A percentile compares a stretch with the other conserved stretches of the same genome.
Evolutionary conservation across 53 echinoderm and acorn worm genomes (phyloP).

Genomic region (Henricia sp.): DNA sequence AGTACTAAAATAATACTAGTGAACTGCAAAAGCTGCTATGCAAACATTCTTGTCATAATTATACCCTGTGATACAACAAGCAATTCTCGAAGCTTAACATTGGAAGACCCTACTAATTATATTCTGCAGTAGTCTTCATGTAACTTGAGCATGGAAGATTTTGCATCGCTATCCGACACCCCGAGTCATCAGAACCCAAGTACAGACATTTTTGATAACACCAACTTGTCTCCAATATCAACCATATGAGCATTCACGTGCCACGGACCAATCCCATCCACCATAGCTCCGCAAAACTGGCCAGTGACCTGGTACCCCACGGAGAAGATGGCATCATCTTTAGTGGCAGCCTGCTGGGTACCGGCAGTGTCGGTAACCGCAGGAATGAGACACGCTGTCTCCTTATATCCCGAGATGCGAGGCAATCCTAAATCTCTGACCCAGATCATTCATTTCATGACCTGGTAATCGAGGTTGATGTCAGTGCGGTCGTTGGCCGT

Average conservation of each 20-base stretch:
- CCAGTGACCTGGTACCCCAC: neutral
- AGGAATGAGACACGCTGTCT: conserved; percentile 47
- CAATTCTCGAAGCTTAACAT: too few relatives aligned
- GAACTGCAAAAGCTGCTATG: too few relatives aligned
- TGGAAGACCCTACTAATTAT: too few relatives aligned
- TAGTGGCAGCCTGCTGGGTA: neutral
- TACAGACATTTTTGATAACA: neutral
- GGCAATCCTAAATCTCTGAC: conserved; percentile 28
- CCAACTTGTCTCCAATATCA: neutral
- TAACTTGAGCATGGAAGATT: neutral
- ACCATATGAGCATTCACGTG: neutral
- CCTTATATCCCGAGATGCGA: conserved; percentile 11
- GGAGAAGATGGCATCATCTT: conserved; percentile 1
- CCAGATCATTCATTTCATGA: conserved; percentile 10
- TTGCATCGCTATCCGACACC: neutral
- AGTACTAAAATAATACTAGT: too few relatives aligned
- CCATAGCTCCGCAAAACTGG: neutral
- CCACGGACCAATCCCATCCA: neutral
- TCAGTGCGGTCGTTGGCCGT: conserved; percentile 31
- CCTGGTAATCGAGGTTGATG: conserved; percentile 23
- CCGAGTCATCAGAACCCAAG: neutral
- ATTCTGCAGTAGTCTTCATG: neutral
- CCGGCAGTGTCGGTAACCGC: neutral
- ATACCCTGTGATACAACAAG: too few relatives aligned
- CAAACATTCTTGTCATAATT: too few relatives aligned